These are phyloP conservation scores for Eupithecia subumbrata DNA, from an alignment of 2,888 invertebrate species.

Conservation along the genomic window DNA sequence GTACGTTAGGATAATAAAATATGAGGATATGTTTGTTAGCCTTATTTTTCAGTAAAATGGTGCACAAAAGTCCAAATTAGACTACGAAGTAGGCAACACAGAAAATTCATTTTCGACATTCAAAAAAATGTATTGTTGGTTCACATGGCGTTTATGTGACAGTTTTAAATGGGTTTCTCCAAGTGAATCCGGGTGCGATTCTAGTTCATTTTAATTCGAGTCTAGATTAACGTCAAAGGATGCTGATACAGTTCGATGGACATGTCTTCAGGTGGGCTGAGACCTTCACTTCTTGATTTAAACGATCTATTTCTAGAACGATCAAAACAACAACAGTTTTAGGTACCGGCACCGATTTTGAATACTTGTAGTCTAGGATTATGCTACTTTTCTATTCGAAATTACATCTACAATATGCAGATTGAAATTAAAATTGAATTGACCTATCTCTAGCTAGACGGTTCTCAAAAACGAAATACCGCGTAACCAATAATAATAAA, in stretches of 20 bases:
- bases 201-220: background rate
- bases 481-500: too few species aligned
- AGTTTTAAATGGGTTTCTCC: background rate
- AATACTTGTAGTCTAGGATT: background rate
- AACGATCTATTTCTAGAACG: constrained; percentile 23
- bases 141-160: background rate
- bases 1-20: constrained; percentile 9
- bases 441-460: background rate
- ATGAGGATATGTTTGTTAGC: constrained; percentile 3
- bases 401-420: background rate
- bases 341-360: background rate
- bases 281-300: constrained; percentile 12
- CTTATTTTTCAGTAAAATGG: background rate
- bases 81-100: background rate
- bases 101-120: background rate
- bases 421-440: background rate
- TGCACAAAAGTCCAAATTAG: background rate
- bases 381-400: background rate
- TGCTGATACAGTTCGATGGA: constrained; percentile 34
- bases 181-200: constrained; percentile 1
- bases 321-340: background rate
- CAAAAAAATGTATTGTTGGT: background rate
- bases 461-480: background rate
- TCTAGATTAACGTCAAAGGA: constrained; percentile 43
- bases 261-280: constrained; percentile 33